Conservation (phyloP, 2,113 vertebrate genomes). For the Malurus cyaneus region DNA sequence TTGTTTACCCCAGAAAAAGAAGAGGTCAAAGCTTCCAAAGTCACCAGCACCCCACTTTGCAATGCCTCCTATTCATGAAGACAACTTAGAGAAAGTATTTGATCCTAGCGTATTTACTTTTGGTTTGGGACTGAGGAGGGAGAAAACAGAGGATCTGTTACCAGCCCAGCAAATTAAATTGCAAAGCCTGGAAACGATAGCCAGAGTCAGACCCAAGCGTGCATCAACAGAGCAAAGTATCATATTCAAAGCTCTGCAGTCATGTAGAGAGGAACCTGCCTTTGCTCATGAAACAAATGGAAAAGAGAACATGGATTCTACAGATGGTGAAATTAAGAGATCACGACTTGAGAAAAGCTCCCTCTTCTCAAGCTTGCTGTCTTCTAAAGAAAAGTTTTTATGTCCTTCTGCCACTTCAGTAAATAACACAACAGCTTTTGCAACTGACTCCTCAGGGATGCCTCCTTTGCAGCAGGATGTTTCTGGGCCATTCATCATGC, state of each 20-base stretch:
- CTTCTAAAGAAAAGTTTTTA: conserved; percentile 74
- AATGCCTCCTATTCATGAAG: conserved; percentile 91
- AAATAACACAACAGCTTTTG: conserved; percentile 70
- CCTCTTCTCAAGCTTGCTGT: conserved; percentile 86
- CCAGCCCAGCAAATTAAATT: conserved; percentile 82
- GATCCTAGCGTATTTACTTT: conserved; percentile 86
- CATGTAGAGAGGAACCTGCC: conserved; percentile 24
- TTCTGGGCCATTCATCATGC: conserved; percentile 18
- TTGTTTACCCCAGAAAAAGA: conserved; percentile 85
- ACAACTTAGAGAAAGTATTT: conserved; percentile 86
- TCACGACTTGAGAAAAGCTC: conserved; percentile 88
- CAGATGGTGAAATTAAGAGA: conserved; percentile 68
- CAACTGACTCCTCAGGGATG: conserved; percentile 38
- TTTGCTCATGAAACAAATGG: conserved; percentile 37
- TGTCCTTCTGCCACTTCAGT: conserved; percentile 69
- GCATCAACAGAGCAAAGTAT: conserved; percentile 84
- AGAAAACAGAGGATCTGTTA: conserved; percentile 68
- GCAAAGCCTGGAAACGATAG: conserved; percentile 77
- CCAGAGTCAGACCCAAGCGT: conserved; percentile 72
- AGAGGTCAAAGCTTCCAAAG: conserved; percentile 76
- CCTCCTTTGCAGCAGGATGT: conserved; percentile 32
- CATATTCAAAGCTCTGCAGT: conserved; percentile 74
- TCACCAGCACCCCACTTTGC: conserved; percentile 79
- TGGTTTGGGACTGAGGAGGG: conserved; percentile 82
- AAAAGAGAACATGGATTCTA: conserved; percentile 55